Evolutionary conservation across 2,797 vertebrate species (phyloP), one percentile per base, ranked within the genome.

Genomic region (Argyrosomus regius): DNA sequence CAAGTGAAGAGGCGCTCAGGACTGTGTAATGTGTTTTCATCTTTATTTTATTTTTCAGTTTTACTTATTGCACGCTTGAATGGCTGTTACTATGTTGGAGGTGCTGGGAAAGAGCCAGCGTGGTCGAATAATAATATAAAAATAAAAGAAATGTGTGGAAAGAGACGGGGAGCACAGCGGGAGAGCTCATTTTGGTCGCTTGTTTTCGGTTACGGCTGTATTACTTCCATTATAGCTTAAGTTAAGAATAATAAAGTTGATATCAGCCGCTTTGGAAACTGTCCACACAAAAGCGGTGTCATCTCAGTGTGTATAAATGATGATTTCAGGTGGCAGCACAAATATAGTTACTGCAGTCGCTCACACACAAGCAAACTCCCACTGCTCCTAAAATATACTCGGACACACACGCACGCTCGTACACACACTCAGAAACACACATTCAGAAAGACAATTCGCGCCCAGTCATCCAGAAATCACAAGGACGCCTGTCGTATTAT

Each of bases 401-500:
- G 39, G 31, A 81, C 63, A 76, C 49, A 81, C 65, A 77, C 71
- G 76, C 52, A 58, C 56, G 5, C 4, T 18, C 11, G 18, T 6
- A 54, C 62, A 8, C 76, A 75, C 76, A 74, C 70, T 11, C 46
- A 39, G 52, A 82, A 58, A 84, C 77, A 69, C 80, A 69, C 84
- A 82, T 39, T 75, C 43, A 77, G 75, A 78, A 77, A 88, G 88
- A 88, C 86, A 79, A 81, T 87, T 87, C n/a, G 60, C 70, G 74
- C 58, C 81, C 89, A 78, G 81, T 88, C 90, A 91, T 88, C 80
- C 89, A 85, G 91, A 89, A 90, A 89, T 85, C 79, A 81, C 92
- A 88, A 92, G 89, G 90, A 91, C 86, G 82, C 82, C 79, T 81
- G 88, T 90, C 81, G 26, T 54, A 77, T 84, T 86, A 81, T 91